These are phyloP conservation scores for Pogonognathellus flavescens DNA, from an alignment of 1,140 invertebrate genomes.

Conservation along the genomic window DNA sequence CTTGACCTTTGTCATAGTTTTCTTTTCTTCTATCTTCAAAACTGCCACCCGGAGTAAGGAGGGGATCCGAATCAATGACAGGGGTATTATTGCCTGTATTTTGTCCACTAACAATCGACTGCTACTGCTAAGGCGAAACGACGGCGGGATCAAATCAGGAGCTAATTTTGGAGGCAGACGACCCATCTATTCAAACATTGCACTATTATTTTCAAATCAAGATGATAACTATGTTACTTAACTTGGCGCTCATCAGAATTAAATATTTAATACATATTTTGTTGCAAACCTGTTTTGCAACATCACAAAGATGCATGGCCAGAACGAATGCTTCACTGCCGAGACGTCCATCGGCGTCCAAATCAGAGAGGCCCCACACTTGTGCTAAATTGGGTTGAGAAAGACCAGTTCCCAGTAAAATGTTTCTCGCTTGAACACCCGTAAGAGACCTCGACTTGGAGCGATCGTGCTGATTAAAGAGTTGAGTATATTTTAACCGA, in stretches of 20 bases:
- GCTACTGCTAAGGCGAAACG: conserved; percentile 75
- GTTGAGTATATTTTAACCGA: conserved; percentile 94
- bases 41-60: conserved; percentile 71
- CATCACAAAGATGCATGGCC: conserved; percentile 94
- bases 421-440: conserved; percentile 91
- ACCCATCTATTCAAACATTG: conserved; percentile 72
- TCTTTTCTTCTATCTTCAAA: conserved; percentile 98
- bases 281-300: conserved; percentile 74
- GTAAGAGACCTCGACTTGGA: conserved; percentile 87
- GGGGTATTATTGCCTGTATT: conserved; percentile 63
- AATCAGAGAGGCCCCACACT: conserved; percentile 94
- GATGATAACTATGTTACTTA: not conserved
- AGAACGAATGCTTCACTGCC: conserved; percentile 97
- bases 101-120: conserved; percentile 60
- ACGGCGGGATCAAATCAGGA: conserved; percentile 88
- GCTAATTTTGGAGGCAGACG: conserved; percentile 83
- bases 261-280: not conserved
- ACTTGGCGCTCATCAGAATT: too few relatives aligned
- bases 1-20: conserved; percentile 98
- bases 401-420: conserved; percentile 94
- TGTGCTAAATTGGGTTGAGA: conserved; percentile 92
- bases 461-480: conserved; percentile 93
- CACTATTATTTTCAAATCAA: not conserved
- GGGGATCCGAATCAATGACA: conserved; percentile 51
- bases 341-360: conserved; percentile 92